Evolutionary conservation across 2,888 invertebrate genomes (phyloP), one percentile per base, ranked within the genome.

Genomic region (Tenthredo scrophulariae): DNA sequence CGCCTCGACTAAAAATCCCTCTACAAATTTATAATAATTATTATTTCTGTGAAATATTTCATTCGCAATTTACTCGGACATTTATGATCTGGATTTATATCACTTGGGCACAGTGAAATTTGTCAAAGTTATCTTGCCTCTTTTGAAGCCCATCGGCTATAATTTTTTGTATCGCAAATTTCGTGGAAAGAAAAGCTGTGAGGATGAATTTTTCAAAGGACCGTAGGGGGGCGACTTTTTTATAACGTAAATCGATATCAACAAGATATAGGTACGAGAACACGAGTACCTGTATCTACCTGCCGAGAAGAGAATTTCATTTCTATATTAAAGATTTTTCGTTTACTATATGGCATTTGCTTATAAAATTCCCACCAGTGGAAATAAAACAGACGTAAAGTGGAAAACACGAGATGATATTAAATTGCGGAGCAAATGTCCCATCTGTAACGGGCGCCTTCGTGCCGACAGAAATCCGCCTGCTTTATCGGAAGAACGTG

Each of bases 321-420:
- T 77, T 54, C 33, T 9, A 50, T 77, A 46, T 54, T 4, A 29
- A 77, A 54, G 18, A 54, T 54, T 50, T 22, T 54, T 54, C 54
- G 77, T 54, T 54, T 26, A 77, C 37, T 26, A 13, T 54, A 18
- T 54, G 74, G 86, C 84, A 86, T 87, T 87, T 85, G 86, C 85
- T 86, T 85, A 86, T 84, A 79, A 80, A 54, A 50, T 75, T 29
- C 74, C 79, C 58, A 70, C 50, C 26, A 70, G 84, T 65, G 84
- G 85, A 86, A 87, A 86, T 87, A 86, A 86, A 88, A 87, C 74
- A 85, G 62, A 75, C 83, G 86, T 87, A 87, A 87, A 87, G 83
- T 83, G 79, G 84, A 40, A 80, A 79, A 86, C 79, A 85, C n/a
- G 72, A 70, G 83, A 85, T 83, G 87, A 87, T 85, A 87, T 88